phyloP scores from a whole-genome alignment of 2,888 invertebrate species.

The Galeruca laticollis region DNA sequence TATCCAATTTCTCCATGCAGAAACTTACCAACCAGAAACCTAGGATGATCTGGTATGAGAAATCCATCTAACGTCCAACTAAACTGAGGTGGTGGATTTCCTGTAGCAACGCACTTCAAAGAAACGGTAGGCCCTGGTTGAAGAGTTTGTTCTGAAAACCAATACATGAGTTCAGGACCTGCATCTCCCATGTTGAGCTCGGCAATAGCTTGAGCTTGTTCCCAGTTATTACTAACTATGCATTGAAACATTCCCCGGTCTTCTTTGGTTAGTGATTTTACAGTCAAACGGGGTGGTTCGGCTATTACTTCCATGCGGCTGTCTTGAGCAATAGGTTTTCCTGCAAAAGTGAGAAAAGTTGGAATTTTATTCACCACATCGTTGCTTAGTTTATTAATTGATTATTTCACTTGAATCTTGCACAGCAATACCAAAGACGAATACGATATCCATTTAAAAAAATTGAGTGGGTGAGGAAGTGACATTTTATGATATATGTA shows the following conservation, averaged over 20 bases:
- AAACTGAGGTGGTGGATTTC: slow-evolving; percentile 93
- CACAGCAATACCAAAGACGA: too few species aligned
- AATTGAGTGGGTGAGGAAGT: too few species aligned
- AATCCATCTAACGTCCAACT: slow-evolving; percentile 92
- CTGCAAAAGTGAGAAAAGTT: too few species aligned
- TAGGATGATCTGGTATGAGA: slow-evolving; percentile 72
- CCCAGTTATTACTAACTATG: slow-evolving; percentile 85
- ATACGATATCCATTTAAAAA: too few species aligned
- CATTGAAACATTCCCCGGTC: slow-evolving; percentile 95
- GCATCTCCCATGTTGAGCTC: slow-evolving; percentile 88
- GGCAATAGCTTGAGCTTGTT: slow-evolving; percentile 85
- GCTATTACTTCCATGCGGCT: slow-evolving; percentile 62
- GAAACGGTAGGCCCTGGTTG: slow-evolving; percentile 93
- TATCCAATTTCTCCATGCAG: too few species aligned
- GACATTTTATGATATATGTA: too few species aligned
- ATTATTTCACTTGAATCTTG: too few species aligned
- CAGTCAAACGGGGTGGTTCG: slow-evolving; percentile 64
- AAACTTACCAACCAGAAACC: slow-evolving; percentile 79
- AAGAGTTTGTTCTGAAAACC: slow-evolving; percentile 92
- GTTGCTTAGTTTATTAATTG: too few species aligned
- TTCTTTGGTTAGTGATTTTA: slow-evolving; percentile 79
- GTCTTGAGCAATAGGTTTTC: slow-evolving; percentile 66
- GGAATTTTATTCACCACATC: too few species aligned
- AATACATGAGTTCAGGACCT: slow-evolving; percentile 88
- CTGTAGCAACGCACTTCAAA: slow-evolving; percentile 93